Base-by-base conservation (phyloP, 2,113 vertebrate species). In the Protomyctophum bolini region DNA sequence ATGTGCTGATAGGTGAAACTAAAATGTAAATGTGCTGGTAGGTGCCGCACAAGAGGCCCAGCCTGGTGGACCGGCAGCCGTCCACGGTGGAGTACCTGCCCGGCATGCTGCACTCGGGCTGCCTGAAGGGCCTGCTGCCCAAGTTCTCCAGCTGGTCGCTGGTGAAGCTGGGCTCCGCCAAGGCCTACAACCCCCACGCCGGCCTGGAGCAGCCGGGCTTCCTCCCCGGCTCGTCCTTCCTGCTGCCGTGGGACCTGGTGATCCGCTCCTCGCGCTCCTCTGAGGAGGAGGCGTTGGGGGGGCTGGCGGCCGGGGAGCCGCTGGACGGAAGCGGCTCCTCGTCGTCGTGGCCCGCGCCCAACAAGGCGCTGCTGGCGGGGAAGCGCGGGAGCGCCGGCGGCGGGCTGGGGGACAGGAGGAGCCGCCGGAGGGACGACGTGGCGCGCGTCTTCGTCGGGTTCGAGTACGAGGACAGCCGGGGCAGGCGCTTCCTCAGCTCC, bases 141-240 rank as follows among this genome's bases (percentile, higher is more conserved):
- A 99, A 97, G 82, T 98, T 98, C 89, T 99, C 97, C 77, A 99
- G 97, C 55, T 99, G 98, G 98, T 96, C 98, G 0, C 91, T 99
- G 83, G 92, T 99, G 73, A 98, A 97, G 80, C 94, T 99, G 67
- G 97, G 98, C 3, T 92, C 96, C 14, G 96, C 97, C 58, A 99
- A 99, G 80, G 92, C 95, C 1, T 99, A 99, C 14, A 98, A 97
- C 88, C 97, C 95, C 83, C 97, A 98, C 88, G 93, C 94, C 0
- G 98, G 98, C 64, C 94, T 99, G 85, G 97, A 99, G 69, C 97
- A 98, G 45, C 95, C 96, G 1, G 97, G 98, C 66, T 99, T 99
- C 79, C 94, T 99, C 52, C 96, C 96, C 0, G 95, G 96, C 59
- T 98, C 97, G 4, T 96, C 95, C 73, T 99, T 97, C 76, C 93